phyloP scores from a whole-genome alignment of 92 coral and sea anemone genomes.

The Paragorgia papillata region DNA sequence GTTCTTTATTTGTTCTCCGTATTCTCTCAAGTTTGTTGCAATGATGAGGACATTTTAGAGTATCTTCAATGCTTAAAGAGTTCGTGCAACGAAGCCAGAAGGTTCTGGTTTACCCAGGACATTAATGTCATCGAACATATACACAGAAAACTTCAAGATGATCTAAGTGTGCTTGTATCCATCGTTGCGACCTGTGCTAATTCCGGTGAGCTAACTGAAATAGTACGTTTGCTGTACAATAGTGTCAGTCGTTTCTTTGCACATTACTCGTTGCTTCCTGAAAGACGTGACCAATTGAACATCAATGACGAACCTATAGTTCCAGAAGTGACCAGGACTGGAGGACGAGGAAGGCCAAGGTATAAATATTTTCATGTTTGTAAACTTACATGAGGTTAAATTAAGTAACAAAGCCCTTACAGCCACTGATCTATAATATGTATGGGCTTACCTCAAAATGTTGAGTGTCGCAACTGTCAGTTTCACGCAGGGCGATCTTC shows the following conservation, averaged over 20 bases:
- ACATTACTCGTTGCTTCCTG: neutral
- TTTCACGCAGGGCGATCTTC: no score
- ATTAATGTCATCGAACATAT: neutral
- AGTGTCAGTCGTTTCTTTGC: neutral
- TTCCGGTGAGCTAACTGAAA: neutral
- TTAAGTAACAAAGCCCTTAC: neutral
- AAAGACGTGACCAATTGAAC: neutral
- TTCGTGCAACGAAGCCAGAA: neutral
- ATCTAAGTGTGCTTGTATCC: neutral
- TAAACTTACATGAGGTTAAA: neutral
- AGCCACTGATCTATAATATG: neutral
- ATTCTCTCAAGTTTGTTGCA: neutral
- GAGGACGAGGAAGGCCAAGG: slow-evolving; percentile 8
- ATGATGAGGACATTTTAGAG: neutral
- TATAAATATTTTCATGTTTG: neutral
- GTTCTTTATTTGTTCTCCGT: neutral
- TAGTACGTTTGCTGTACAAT: neutral
- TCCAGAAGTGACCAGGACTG: neutral
- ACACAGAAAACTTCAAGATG: slow-evolving; percentile 16
- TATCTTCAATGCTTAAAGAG: slow-evolving; percentile 26
- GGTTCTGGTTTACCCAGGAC: slow-evolving; percentile 1
- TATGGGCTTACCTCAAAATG: no score
- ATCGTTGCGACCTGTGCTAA: neutral
- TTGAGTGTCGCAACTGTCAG: no score
- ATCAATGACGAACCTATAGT: neutral